phyloP scores from a whole-genome alignment of 2,888 invertebrate genomes.

The Hermodice carunculata region DNA sequence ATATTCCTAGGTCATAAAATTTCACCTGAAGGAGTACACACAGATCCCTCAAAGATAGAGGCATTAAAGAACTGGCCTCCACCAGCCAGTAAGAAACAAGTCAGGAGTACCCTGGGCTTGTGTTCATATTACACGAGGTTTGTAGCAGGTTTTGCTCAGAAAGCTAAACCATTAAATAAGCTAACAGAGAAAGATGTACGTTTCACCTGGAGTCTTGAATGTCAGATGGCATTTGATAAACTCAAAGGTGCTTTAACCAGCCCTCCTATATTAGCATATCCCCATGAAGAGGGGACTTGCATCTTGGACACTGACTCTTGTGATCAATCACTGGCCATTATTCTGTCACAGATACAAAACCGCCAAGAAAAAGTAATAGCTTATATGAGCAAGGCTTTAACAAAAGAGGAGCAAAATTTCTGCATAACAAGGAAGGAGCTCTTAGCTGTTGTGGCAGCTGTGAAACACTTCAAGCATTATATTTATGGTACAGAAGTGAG shows the following conservation, averaged over 20 bases:
- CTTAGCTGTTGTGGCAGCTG: conserved; percentile 7
- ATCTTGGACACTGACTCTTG: conserved; percentile 21
- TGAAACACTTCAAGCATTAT: conserved; percentile 4
- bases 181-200: neutral
- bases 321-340: conserved; percentile 1
- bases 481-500: conserved; percentile 1
- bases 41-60: conserved; percentile 16
- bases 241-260: conserved; percentile 6
- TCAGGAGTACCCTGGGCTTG: conserved; percentile 15
- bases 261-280: conserved; percentile 26
- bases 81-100: conserved; percentile 7
- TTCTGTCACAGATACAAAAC: conserved; percentile 17
- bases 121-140: conserved; percentile 18
- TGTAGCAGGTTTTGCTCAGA: conserved; percentile 10
- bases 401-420: conserved; percentile 10
- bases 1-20: conserved; percentile 22
- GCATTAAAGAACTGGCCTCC: conserved; percentile 2
- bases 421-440: conserved; percentile 18
- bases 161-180: neutral
- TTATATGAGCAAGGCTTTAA: conserved; percentile 12
- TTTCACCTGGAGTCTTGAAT: conserved; percentile 18
- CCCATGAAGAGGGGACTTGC: neutral
- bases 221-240: conserved; percentile 3
- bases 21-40: neutral
- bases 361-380: conserved; percentile 7